Evolutionary conservation across 1,140 invertebrate species (phyloP), one percentile per base, ranked within the genome.

Genomic region (Oryzaephilus surinamensis): DNA sequence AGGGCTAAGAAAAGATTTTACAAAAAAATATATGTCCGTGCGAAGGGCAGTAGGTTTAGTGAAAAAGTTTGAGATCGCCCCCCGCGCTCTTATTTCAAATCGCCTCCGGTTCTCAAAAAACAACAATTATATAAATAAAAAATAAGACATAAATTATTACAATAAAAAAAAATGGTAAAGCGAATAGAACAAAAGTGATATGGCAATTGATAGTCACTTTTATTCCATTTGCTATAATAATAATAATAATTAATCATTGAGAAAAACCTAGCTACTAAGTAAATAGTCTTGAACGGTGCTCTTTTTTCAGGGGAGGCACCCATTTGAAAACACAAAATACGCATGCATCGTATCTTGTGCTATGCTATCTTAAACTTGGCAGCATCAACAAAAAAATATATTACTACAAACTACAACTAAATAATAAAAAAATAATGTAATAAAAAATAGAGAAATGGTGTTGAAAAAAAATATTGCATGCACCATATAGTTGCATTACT

Each of bases 341-440:
- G 32, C 40, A 47, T 47, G 44, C 46, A 48, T 38, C 40, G 35
- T 24, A 47, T 30, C 48, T 32, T 40, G 38, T 21, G 39, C 38
- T 34, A 45, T 47, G 44, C 44, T 60, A 62, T 62, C 60, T 62
- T 62, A 62, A 57, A 61, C 55, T 61, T 52, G 60, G 60, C 60
- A 62, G 60, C 60, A 60, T 60, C 54, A 61, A 60, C 57, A 61
- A 60, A 54, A 50, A 60, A 57, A 57, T 55, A 60, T 58, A 60
- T 57, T 50, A 58, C 50, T 50, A 54, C 42, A 43, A 45, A 54
- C 48, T 53, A 58, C 53, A 48, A 61, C 57, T 63, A 60, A 58
- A 53, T 51, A 52, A 51, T 41, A 40, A 52, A 46, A 29, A 47
- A 45, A 24, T 24, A 3, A 24, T 24, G 8, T n/a, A 24, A 24